Evolutionary conservation across 2,888 invertebrate genomes (phyloP), one percentile per base, ranked within the genome.

Genomic region (Eurois occulta): DNA sequence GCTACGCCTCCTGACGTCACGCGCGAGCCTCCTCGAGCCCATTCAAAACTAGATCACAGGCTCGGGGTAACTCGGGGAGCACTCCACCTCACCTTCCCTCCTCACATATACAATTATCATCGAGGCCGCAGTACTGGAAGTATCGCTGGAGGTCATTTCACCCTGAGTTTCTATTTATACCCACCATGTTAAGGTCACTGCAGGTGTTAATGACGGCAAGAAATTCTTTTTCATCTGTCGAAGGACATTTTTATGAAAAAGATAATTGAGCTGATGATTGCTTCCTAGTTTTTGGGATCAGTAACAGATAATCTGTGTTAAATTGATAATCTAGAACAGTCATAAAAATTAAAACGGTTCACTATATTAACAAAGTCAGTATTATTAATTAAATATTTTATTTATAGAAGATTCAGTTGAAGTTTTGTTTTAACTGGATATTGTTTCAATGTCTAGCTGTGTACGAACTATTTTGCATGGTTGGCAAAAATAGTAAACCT

Each of bases 41-140:
- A 96, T 96, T 96, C 96, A 96, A 96, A 96, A 96, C 90, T 96
- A 91, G 96, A 96, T 92, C 96, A 95, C 91, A 94, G 93, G 94
- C 94, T 92, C 91, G 91, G 91, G 86, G 89, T 91, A 92, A 91
- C 94, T 92, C 90, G 91, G 91, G 86, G 89, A 91, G 92, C 91
- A 91, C 92, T 91, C 91, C 90, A 89, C 91, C 90, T 88, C 88
- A 83, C 88, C 89, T 90, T 86, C 88, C 78, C 87, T 86, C 81
- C 83, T 86, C 83, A 85, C 83, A 89, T 88, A 85, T 84, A 89
- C 88, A 91, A 87, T 89, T 88, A 89, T 88, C 86, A 87, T 81
- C 90, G 93, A 93, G 94, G 93, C 89, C 91, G 78, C 86, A 90
- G 88, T 86, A 90, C 87, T 82, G 86, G 86, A 89, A 89, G 86